phyloP scores from a whole-genome alignment of 2,113 vertebrate genomes.

The Aspiorhynchus laticeps region DNA sequence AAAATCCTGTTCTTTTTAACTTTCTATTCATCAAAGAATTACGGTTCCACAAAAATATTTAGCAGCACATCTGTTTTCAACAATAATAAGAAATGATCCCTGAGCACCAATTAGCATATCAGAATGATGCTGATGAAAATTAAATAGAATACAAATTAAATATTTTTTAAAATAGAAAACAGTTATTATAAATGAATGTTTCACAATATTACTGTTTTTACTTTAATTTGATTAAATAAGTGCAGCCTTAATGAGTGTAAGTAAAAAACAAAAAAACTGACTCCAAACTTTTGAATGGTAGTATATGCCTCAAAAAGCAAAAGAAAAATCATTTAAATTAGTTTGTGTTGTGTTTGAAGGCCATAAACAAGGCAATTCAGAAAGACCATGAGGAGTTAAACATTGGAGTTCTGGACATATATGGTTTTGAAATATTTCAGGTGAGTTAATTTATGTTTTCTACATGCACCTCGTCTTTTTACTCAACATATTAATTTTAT shows the following conservation, averaged over 20 bases:
- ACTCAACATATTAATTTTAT: neutral
- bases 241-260: neutral
- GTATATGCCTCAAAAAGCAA: neutral
- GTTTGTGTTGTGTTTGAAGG: slow-evolving; percentile 58
- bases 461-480: neutral
- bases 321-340: neutral
- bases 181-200: too few relatives aligned
- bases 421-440: slow-evolving; percentile 87
- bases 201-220: neutral
- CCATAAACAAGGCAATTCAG: slow-evolving; percentile 82
- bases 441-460: slow-evolving; percentile 57
- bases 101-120: too few relatives aligned
- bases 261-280: neutral
- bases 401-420: slow-evolving; percentile 83
- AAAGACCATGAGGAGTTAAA: slow-evolving; percentile 81
- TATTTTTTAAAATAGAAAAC: too few relatives aligned
- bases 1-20: too few relatives aligned
- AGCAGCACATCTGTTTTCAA: too few relatives aligned
- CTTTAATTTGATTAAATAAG: neutral
- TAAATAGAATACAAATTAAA: too few relatives aligned
- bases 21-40: too few relatives aligned
- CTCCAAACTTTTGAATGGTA: neutral
- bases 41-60: too few relatives aligned
- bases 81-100: too few relatives aligned
- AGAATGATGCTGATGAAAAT: too few relatives aligned